phyloP scores from a whole-genome alignment of 2,797 vertebrate species.

The Paguma larvata region DNA sequence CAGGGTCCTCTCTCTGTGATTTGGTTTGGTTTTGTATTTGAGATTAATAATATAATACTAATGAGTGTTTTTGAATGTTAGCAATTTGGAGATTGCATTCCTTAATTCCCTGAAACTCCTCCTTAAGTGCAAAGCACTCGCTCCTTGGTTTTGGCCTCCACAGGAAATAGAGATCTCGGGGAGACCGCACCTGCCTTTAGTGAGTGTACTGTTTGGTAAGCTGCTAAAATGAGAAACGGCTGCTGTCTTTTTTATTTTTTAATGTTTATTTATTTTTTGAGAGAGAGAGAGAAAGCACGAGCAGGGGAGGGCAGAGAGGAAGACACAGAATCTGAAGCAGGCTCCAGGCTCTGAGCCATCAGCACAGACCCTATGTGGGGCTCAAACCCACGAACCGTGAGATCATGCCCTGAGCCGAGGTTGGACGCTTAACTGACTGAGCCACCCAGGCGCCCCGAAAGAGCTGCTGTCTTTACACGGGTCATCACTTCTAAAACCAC shows the following conservation, averaged over 20 bases:
- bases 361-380: no score
- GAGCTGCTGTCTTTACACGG: background rate
- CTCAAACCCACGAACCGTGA: no score
- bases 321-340: no score
- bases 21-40: background rate
- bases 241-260: background rate
- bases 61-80: slow-evolving; percentile 8
- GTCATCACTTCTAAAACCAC: background rate
- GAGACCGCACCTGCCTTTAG: background rate
- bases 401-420: no score
- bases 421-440: no score
- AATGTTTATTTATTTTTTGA: no score
- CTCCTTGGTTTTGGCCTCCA: background rate
- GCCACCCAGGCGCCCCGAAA: no score
- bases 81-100: background rate
- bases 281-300: no score
- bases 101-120: slow-evolving; percentile 8
- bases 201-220: background rate
- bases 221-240: background rate
- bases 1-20: background rate
- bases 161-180: background rate
- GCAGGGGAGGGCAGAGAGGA: no score
- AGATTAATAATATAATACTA: background rate
- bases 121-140: background rate
- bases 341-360: no score